Base-by-base conservation (phyloP, 2,797 vertebrate species). In the Aldrovandia affinis region DNA sequence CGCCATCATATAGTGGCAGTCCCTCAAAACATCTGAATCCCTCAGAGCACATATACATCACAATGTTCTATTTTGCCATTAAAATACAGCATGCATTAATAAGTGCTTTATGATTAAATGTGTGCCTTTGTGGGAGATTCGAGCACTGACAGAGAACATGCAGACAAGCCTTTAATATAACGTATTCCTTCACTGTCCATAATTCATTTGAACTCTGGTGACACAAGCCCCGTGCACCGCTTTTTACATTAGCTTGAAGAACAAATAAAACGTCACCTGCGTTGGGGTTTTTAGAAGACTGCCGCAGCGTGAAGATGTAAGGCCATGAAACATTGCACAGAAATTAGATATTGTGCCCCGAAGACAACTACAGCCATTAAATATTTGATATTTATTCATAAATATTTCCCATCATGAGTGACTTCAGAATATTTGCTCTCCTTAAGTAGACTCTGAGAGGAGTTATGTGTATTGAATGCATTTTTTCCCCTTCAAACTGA, bases 311-410 rank as follows among this genome's bases (percentile, higher is more conserved):
- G 95, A 96, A 95, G 70, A 94, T 95, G 94, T 95, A 94, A 96
- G 95, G 95, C 92, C 95, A 95, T 95, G 96, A 96, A 95, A 96
- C 96, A 95, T 93, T 95, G 95, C 92, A 88, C 95, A 94, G 94
- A 96, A 96, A 96, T 96, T 96, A 96, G 95, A 96, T 96, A 95
- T 95, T 95, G 95, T 96, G 95, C 96, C 96, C 96, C 85, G 94
- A 95, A 95, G 96, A 96, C 95, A 96, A 93, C 85, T 92, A 93
- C 93, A 92, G 95, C 95, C 96, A 96, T 96, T 96, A 96, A 96
- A 96, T 96, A 95, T 95, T 96, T 95, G 95, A 96, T 96, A 96
- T 96, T 96, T 96, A 96, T 96, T 96, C 96, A 96, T 96, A 96
- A 96, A 96, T 95, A 95, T 95, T 94, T 96, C 94, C 96, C 95